Percentiles rank a stretch among this genome's conserved stretches.
phyloP scores from a whole-genome alignment of 1,140 invertebrate species.

The Drosophila bipectinata region DNA sequence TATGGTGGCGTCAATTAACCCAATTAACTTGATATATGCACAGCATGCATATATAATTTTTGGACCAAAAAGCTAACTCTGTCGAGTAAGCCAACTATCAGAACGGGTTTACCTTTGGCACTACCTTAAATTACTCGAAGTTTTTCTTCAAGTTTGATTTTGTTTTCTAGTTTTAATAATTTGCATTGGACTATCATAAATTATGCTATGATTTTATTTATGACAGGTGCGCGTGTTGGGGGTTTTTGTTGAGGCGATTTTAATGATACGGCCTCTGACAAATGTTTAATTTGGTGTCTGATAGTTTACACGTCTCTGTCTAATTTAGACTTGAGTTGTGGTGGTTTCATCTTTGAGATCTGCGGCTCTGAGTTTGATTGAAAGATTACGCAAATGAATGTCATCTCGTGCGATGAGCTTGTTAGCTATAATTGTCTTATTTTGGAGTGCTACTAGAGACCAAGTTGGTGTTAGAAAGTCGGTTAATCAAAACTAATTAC shows the following conservation, averaged over 20 bases:
- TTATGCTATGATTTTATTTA: conserved; percentile 70
- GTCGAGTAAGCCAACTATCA: conserved; percentile 6
- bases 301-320: conserved; percentile 44
- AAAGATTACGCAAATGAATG: conserved; percentile 71
- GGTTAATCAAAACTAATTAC: conserved; percentile 41
- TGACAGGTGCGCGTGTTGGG: conserved; percentile 60
- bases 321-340: conserved; percentile 16
- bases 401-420: conserved; percentile 44
- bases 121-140: conserved; percentile 30
- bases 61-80: conserved; percentile 18
- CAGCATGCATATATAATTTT: conserved; percentile 72
- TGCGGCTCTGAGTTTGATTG: conserved; percentile 43
- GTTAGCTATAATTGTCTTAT: conserved; percentile 39
- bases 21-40: conserved; percentile 78
- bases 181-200: conserved; percentile 72
- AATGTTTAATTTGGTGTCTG: conserved; percentile 53
- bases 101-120: neutral
- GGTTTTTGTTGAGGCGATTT: conserved; percentile 26
- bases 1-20: conserved; percentile 63
- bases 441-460: conserved; percentile 26
- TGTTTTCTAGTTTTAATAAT: conserved; percentile 32
- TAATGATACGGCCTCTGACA: conserved; percentile 34
- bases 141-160: conserved; percentile 30
- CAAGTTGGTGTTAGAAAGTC: conserved; percentile 26
- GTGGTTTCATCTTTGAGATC: conserved; percentile 8